Percentiles rank a stretch among this genome's conserved stretches.
Evolutionary conservation across 2,888 invertebrate species (phyloP).

Genomic region (Meandrusa payeni): DNA sequence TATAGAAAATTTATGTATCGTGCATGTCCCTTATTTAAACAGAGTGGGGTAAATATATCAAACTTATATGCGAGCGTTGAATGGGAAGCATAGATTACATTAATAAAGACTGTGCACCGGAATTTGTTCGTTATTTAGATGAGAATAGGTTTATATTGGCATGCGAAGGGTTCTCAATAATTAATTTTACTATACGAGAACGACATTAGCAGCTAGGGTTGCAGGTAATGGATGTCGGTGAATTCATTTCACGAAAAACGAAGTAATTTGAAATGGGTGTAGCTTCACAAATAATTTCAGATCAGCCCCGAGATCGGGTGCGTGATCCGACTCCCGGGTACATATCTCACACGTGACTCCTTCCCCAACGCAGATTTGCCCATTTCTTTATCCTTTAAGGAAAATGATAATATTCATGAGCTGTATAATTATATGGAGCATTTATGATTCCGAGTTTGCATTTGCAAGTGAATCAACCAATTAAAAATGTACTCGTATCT

Average conservation of each 20-base stretch:
- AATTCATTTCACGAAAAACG: constrained; percentile 9
- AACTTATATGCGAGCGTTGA: constrained; percentile 5
- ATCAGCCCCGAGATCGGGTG: background rate
- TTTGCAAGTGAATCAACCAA: no score
- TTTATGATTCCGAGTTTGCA: no score
- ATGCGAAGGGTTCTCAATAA: constrained; percentile 5
- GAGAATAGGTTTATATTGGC: constrained; percentile 10
- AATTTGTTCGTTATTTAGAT: constrained; percentile 8
- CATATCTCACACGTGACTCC: background rate
- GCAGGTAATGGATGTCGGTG: constrained; percentile 10
- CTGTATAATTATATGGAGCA: no score
- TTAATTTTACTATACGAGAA: constrained; percentile 18
- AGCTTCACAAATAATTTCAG: no score
- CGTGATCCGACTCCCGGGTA: constrained; percentile 5
- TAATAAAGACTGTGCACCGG: constrained; percentile 3
- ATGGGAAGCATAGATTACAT: constrained; percentile 14
- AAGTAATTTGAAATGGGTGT: background rate
- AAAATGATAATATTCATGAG: background rate
- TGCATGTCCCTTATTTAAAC: no score
- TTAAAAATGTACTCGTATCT: no score
- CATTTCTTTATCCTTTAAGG: background rate
- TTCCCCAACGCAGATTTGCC: no score
- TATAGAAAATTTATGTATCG: no score
- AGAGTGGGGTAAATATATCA: constrained; percentile 16
- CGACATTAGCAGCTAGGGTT: constrained; percentile 14